A percentile compares a stretch with the other conserved stretches of the same genome.
Evolutionary conservation across 2,797 vertebrate genomes (phyloP).

Genomic region (Prunella strophiata): DNA sequence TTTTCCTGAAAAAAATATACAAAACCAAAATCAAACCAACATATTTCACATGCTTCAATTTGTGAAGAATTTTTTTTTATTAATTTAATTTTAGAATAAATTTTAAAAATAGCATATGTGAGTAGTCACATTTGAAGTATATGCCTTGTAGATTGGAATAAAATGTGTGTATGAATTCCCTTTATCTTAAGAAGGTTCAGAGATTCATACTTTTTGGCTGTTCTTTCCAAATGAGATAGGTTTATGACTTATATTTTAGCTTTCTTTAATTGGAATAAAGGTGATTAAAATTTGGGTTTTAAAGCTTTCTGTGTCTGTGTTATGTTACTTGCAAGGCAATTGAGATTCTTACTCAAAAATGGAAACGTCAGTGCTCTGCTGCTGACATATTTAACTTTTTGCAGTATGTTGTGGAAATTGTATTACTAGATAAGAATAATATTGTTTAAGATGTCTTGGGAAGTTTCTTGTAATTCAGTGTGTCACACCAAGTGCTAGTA

Average conservation of each 20-base stretch:
- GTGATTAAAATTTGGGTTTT: neutral
- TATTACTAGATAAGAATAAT: neutral
- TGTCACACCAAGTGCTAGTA: neutral
- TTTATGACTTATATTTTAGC: neutral
- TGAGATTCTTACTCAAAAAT: neutral
- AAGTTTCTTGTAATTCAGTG: neutral
- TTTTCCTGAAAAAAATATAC: neutral
- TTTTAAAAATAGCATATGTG: neutral
- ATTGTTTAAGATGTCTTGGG: neutral
- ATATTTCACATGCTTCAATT: neutral
- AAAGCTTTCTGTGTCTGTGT: neutral
- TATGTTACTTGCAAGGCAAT: neutral
- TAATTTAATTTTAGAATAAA: neutral
- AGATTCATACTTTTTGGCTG: neutral
- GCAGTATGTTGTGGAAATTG: neutral
- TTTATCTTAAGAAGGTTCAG: neutral
- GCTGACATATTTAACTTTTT: neutral
- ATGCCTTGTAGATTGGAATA: neutral
- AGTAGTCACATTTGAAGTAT: neutral
- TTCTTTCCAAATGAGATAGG: neutral
- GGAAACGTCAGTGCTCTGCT: neutral
- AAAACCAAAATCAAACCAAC: neutral
- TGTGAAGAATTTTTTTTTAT: neutral
- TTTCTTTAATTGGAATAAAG: neutral
- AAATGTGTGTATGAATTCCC: neutral